Conservation (phyloP, 2,113 vertebrate genomes). For the Pomatostomus ruficeps region DNA sequence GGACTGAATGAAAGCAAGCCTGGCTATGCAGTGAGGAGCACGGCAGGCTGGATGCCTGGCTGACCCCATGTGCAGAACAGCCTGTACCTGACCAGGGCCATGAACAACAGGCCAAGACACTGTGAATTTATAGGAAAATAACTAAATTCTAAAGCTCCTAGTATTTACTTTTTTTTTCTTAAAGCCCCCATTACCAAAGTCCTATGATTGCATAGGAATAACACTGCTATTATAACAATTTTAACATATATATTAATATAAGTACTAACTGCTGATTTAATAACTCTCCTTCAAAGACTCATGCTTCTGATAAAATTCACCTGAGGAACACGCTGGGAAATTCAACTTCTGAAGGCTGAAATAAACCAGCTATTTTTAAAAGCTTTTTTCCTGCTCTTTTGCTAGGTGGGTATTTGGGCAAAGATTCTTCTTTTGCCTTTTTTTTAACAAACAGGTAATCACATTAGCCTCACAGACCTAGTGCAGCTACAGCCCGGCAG, state of each 20-base stretch:
- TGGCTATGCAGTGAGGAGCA: rapidly evolving
- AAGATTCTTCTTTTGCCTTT: not conserved
- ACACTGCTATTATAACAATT: not conserved
- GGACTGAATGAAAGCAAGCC: not conserved
- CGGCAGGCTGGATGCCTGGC: not conserved
- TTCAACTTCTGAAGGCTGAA: not conserved
- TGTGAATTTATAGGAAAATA: not conserved
- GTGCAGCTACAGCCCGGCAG: not conserved
- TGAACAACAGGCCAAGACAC: rapidly evolving
- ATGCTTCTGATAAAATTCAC: not conserved
- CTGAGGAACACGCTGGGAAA: not conserved
- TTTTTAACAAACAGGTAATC: conserved; percentile 1
- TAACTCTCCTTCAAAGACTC: not conserved
- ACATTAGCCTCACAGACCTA: not conserved
- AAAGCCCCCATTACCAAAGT: not conserved
- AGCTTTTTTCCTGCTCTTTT: not conserved
- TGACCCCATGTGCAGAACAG: rapidly evolving
- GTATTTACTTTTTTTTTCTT: not conserved
- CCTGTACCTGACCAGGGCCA: not conserved
- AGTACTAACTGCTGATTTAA: not conserved
- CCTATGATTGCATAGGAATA: not conserved
- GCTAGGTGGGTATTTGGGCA: not conserved
- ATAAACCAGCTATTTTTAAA: not conserved
- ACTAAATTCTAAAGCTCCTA: not conserved
- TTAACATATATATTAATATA: not conserved